Evolutionary conservation across 1,140 invertebrate species (phyloP).

Genomic region (Saccostrea echinata): DNA sequence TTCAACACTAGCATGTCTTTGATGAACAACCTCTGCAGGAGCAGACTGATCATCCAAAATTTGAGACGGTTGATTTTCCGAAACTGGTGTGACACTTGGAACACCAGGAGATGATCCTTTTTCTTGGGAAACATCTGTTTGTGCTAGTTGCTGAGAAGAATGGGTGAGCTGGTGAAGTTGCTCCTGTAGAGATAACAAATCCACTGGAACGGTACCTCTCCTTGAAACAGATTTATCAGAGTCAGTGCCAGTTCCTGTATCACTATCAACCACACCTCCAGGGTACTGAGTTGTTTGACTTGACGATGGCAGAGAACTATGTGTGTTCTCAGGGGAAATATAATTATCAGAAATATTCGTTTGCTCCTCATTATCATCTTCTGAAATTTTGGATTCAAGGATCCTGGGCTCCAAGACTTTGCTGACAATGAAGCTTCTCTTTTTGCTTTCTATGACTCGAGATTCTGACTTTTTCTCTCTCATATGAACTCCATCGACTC

Average conservation of each 20-base stretch:
- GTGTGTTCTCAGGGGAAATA: conserved; percentile 61
- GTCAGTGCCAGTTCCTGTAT: conserved; percentile 59
- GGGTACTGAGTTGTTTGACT: conserved; percentile 45
- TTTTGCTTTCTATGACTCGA: conserved; percentile 70
- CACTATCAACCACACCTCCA: conserved; percentile 49
- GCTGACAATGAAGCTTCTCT: conserved; percentile 71
- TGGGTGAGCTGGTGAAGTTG: conserved; percentile 69
- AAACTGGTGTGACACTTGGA: conserved; percentile 36
- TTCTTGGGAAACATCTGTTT: conserved; percentile 26
- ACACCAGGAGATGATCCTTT: conserved; percentile 41
- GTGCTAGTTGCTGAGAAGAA: conserved; percentile 45
- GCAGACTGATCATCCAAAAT: conserved; percentile 41
- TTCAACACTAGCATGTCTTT: neutral
- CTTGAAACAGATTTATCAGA: conserved; percentile 63
- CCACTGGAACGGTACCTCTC: conserved; percentile 67
- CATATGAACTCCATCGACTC: conserved; percentile 31
- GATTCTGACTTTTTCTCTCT: conserved; percentile 51
- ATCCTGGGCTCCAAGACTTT: conserved; percentile 63
- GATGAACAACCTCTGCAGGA: neutral
- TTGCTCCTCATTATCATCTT: conserved; percentile 71
- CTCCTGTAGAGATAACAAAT: conserved; percentile 70
- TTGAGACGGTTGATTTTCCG: conserved; percentile 46
- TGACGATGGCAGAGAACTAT: conserved; percentile 52
- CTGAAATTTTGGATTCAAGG: conserved; percentile 68
- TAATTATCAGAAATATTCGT: conserved; percentile 60